A percentile compares a stretch with the other conserved stretches of the same genome.
phyloP scores from a whole-genome alignment of 2,113 vertebrate species.

The Sapajus apella region DNA sequence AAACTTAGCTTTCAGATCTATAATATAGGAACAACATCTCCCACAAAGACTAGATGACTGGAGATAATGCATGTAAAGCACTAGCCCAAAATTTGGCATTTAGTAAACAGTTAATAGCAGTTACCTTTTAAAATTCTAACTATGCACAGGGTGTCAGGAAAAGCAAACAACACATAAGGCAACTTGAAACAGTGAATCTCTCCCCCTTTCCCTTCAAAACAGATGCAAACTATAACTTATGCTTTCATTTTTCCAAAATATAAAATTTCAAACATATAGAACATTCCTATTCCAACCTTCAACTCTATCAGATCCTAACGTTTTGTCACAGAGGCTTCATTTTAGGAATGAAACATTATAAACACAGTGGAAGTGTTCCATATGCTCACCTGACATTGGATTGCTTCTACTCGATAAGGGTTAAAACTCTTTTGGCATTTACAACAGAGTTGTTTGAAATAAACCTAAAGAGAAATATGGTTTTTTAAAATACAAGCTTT shows the following conservation, averaged over 20 bases:
- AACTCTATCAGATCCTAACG: not conserved
- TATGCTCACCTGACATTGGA: slow-evolving; percentile 92
- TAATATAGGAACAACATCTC: not conserved
- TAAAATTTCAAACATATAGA: not conserved
- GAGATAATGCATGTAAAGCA: not conserved
- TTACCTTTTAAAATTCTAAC: not conserved
- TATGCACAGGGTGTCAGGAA: not conserved
- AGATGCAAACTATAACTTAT: not conserved
- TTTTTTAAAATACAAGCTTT: not conserved
- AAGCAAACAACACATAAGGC: not conserved
- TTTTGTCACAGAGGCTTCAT: not conserved
- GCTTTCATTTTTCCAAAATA: not conserved
- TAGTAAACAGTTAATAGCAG: not conserved
- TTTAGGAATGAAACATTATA: not conserved
- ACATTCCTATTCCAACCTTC: not conserved
- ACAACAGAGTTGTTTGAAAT: slow-evolving; percentile 97
- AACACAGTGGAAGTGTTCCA: not conserved
- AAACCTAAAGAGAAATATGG: slow-evolving; percentile 87
- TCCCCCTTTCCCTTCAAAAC: not conserved
- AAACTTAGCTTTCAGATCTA: not conserved
- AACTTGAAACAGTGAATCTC: not conserved
- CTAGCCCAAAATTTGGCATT: not conserved
- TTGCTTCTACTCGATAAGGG: slow-evolving; percentile 95
- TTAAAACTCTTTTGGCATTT: slow-evolving; percentile 95
- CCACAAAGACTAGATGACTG: not conserved